Percentiles rank a stretch among this genome's conserved stretches.
These are phyloP conservation scores for Mythimna loreyi DNA, from an alignment of 2,888 invertebrate species.

Conservation along the genomic window DNA sequence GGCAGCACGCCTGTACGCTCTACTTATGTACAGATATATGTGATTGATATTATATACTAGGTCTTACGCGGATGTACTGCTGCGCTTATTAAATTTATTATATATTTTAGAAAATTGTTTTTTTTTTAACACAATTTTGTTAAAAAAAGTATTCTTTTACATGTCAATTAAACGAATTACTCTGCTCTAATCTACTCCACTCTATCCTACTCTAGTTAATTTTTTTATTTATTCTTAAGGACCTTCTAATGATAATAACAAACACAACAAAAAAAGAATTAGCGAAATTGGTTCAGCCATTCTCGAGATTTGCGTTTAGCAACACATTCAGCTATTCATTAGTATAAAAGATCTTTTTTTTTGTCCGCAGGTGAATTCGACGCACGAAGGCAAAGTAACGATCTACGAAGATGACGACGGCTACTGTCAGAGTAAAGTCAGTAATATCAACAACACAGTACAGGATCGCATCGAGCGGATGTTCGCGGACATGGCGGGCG, in stretches of 20 bases:
- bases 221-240: too few relatives aligned
- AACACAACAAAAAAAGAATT: too few relatives aligned
- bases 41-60: constrained; percentile 23
- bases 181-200: too few relatives aligned
- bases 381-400: constrained; percentile 77
- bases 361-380: constrained; percentile 79
- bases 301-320: too few relatives aligned
- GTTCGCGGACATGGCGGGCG: constrained; percentile 94
- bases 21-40: constrained; percentile 41
- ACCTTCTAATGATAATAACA: too few relatives aligned
- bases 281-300: too few relatives aligned
- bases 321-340: too few relatives aligned
- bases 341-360: not conserved
- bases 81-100: constrained; percentile 7
- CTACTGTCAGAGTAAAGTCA: constrained; percentile 83
- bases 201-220: too few relatives aligned
- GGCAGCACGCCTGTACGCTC: constrained; percentile 37
- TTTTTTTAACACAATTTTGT: too few relatives aligned
- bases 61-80: constrained; percentile 35
- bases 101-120: too few relatives aligned
- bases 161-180: too few relatives aligned
- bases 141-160: too few relatives aligned
- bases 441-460: constrained; percentile 92
- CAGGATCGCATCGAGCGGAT: constrained; percentile 97
- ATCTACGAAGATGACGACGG: constrained; percentile 85